Evolutionary conservation across 1,140 invertebrate species (phyloP), one percentile per base, ranked within the genome.

Genomic region (Aplysia californica): DNA sequence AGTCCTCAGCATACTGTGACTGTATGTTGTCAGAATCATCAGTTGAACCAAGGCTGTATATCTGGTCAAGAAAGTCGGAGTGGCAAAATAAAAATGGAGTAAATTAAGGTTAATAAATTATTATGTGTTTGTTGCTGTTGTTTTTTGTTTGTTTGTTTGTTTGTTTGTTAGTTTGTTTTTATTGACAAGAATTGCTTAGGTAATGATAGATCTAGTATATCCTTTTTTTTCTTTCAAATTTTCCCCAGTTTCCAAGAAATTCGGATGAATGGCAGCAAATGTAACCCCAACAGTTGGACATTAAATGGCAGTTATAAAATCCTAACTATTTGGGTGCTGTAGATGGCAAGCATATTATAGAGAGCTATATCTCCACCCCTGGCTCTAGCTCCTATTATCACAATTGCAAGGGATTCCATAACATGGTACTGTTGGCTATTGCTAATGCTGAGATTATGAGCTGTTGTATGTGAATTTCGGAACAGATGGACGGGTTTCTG

Each of bases 271-370:
- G n/a, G n/a, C n/a, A n/a, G n/a, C n/a, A n/a, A n/a, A n/a, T n/a
- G n/a, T 50, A 20, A 10, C 4, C 29, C 35, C 35, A 31, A 36
- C 26, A 82, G 26, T 91, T 90, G n/a, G n/a, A 81, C 29, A 36
- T 79, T 15, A 79, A 69, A 61, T 91, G 89, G 87, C 84, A 91
- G 75, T 87, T 90, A n/a, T n/a, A n/a, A n/a, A n/a, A n/a, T 76
- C 88, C 89, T n/a, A 85, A 89, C 76, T 89, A 84, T 77, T 33
- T 83, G 26, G 89, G 87, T 21, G 86, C 87, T 4, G 68, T 90
- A 38, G 73, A 80, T 64, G 80, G 80, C 2, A 82, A 82, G 58
- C 78, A 78, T 66, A 36, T 82, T n/a, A n/a, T n/a, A n/a, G n/a
- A n/a, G n/a, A 3, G 66, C 75, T 15, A 76, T 76, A 6, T 35